These are phyloP conservation scores for Oryzias javanicus DNA, from an alignment of 2,113 vertebrate species.

Conservation along the genomic window DNA sequence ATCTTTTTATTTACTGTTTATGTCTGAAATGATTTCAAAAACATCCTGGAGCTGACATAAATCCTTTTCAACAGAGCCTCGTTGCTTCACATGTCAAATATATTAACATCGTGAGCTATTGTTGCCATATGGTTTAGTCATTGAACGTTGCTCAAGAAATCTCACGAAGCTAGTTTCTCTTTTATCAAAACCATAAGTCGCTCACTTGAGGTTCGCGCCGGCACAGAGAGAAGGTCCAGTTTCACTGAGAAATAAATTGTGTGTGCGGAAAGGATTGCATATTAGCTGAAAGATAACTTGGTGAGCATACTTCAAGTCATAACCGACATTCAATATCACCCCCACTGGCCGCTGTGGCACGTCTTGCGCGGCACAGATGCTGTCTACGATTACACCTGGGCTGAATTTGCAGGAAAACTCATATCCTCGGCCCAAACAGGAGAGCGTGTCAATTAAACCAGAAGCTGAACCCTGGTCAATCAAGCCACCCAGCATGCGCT, in stretches of 20 bases:
- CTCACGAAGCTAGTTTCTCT: constrained; percentile 25
- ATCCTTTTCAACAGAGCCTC: constrained; percentile 33
- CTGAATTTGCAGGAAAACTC: constrained; percentile 67
- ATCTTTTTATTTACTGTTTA: constrained; percentile 32
- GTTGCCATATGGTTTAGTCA: constrained; percentile 56
- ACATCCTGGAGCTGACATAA: constrained; percentile 16
- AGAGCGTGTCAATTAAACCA: constrained; percentile 64
- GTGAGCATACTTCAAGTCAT: constrained; percentile 43
- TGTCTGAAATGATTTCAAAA: constrained; percentile 36
- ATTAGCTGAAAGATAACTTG: constrained; percentile 57
- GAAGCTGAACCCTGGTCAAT: constrained; percentile 63
- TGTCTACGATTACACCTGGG: constrained; percentile 66
- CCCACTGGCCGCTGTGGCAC: constrained; percentile 52
- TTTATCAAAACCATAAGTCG: constrained; percentile 66
- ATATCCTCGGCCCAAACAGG: constrained; percentile 44
- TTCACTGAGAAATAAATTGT: constrained; percentile 44
- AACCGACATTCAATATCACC: constrained; percentile 49
- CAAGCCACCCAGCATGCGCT: constrained; percentile 72
- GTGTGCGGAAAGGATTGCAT: constrained; percentile 36
- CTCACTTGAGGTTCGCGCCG: constrained; percentile 4
- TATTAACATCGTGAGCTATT: constrained; percentile 42
- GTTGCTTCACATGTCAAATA: constrained; percentile 30
- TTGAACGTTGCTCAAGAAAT: constrained; percentile 39
- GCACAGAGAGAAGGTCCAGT: constrained; percentile 36
- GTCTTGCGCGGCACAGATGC: constrained; percentile 39